Percentiles rank a stretch among this genome's conserved stretches.
Evolutionary conservation across 2,113 vertebrate genomes (phyloP).

Genomic region (Tautogolabrus adspersus): DNA sequence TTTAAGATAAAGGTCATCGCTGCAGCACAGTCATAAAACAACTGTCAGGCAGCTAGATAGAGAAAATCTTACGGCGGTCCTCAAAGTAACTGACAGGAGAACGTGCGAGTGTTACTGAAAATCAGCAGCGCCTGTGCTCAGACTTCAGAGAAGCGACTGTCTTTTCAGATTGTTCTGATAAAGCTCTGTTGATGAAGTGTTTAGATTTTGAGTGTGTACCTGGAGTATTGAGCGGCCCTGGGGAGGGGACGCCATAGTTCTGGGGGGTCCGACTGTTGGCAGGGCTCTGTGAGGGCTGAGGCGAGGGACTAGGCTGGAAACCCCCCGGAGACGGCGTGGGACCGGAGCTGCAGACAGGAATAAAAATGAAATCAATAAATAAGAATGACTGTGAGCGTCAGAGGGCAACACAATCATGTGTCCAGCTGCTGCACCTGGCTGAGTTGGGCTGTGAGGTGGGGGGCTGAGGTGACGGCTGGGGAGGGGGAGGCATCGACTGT

Average conservation of each 20-base stretch:
- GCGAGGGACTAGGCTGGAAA: constrained; percentile 97
- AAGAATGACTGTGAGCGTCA: background rate
- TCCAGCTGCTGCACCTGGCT: constrained; percentile 84
- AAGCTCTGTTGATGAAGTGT: too few species aligned
- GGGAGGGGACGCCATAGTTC: constrained; percentile 95
- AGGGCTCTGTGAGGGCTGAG: constrained; percentile 95
- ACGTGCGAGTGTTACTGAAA: too few species aligned
- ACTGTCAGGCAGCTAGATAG: too few species aligned
- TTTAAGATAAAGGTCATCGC: too few species aligned
- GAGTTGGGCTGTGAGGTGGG: constrained; percentile 94
- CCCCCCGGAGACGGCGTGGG: constrained; percentile 95
- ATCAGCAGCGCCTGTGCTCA: too few species aligned
- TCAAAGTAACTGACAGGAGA: too few species aligned
- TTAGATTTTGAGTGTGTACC: constrained; percentile 77
- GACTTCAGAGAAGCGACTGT: too few species aligned
- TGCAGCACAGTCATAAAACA: too few species aligned
- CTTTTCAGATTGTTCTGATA: too few species aligned
- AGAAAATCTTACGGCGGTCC: too few species aligned
- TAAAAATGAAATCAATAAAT: background rate
- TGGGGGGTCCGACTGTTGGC: constrained; percentile 92
- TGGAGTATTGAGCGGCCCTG: constrained; percentile 95
- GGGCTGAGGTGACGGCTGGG: constrained; percentile 94
- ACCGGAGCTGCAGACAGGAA: constrained; percentile 87
- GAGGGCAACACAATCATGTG: background rate
- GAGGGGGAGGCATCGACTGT: constrained; percentile 93